phyloP scores from a whole-genome alignment of 2,797 vertebrate species.

The Cheirogaleus major region DNA sequence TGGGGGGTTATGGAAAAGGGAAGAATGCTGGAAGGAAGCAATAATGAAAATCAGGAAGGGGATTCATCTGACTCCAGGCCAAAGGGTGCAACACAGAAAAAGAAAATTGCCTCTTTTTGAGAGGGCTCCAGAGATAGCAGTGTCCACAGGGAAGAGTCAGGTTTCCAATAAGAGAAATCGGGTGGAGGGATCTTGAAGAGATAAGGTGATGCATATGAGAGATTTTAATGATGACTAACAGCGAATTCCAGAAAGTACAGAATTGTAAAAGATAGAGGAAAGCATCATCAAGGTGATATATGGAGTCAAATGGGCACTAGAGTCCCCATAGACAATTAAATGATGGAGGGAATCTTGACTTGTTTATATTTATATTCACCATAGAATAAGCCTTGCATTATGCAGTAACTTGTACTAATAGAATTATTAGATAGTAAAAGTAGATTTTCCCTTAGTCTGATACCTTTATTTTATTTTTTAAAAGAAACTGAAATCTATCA shows the following conservation, averaged over 20 bases:
- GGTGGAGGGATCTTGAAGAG: background rate
- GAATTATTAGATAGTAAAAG: background rate
- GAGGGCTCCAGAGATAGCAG: background rate
- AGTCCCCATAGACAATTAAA: background rate
- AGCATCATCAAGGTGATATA: background rate
- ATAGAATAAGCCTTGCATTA: background rate
- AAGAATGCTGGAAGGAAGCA: background rate
- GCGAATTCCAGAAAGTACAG: background rate
- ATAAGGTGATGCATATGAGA: rapidly evolving
- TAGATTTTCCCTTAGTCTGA: background rate
- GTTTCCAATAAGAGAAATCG: background rate
- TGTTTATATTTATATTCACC: background rate
- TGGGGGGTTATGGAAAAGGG: background rate
- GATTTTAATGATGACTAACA: background rate
- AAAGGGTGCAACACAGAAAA: background rate
- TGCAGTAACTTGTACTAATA: background rate
- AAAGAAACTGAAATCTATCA: background rate
- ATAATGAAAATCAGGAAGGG: background rate
- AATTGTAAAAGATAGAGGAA: background rate
- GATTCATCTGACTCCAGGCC: background rate
- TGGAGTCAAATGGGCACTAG: too few species aligned
- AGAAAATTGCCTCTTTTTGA: background rate
- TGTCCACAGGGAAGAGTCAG: too few species aligned
- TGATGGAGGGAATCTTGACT: background rate
- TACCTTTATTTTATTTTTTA: background rate